Evolutionary conservation across 1,140 invertebrate genomes (phyloP), one percentile per base, ranked within the genome.

Genomic region (Agraylea sexmaculata): DNA sequence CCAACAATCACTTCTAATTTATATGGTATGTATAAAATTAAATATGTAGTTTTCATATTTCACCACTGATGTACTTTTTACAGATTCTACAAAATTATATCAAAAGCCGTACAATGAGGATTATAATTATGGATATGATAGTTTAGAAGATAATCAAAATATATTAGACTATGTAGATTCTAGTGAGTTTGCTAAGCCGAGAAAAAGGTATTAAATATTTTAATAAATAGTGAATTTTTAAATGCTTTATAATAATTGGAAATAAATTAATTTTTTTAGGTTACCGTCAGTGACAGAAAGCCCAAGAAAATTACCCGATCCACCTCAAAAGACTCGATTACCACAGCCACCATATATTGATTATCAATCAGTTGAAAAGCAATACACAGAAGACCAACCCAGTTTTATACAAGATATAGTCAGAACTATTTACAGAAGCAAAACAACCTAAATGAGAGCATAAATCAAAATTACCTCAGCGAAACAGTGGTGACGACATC

Each of bases 91-190:
- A 31, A 49, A 49, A 36, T 49, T 31, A 36, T 49, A 43, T 34
- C 35, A 28, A 53, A 62, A 60, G 55, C 64, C 52, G 40, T 77
- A 75, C 58, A 78, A 80, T 63, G 75, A 79, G 56, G 70, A 80
- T 55, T 78, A 78, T 49, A 80, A 78, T 62, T 78, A 78, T 59
- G 74, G 74, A 56, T 80, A 80, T 64, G 60, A 68, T 42, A 78
- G 74, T 59, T 58, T 55, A 33, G 59, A 61, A 50, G 60, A 62
- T 51, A 49, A 31, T 30, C 47, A 49, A 42, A 37, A 37, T 21
- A 43, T 37, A 32, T 29, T 38, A 11, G 47, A 43, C 40, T 21
- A 30, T 37, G 38, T 33, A 16, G 47, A 49, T 29, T 37, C 36
- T 10, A 39, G 28, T 4, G 47, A 45, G 19, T 45, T 32, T 33